A percentile compares a stretch with the other conserved stretches of the same genome.
phyloP scores from a whole-genome alignment of 2,113 vertebrate genomes.

The Hippocampus zosterae region DNA sequence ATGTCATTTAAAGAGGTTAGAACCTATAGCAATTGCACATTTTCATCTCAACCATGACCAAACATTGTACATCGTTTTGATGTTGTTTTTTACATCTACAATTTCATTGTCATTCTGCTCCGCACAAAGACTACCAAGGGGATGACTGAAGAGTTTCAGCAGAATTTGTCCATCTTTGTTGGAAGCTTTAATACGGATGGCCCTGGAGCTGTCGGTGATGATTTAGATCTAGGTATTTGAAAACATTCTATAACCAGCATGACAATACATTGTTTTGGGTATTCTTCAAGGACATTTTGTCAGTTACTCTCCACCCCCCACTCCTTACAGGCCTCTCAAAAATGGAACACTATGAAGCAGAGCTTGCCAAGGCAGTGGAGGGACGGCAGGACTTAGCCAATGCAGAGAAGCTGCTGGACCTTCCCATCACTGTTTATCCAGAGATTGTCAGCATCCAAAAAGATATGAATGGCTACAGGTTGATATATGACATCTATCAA shows the following conservation, averaged over 20 bases:
- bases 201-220: constrained; percentile 83
- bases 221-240: constrained; percentile 85
- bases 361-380: constrained; percentile 73
- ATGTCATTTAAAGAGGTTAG: constrained; percentile 81
- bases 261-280: neutral
- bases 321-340: constrained; percentile 74
- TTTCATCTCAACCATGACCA: neutral
- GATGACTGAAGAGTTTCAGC: constrained; percentile 71
- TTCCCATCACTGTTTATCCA: constrained; percentile 78
- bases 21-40: neutral
- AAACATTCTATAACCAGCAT: neutral
- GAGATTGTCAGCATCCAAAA: constrained; percentile 78
- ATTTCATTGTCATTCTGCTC: neutral
- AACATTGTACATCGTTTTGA: neutral
- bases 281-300: neutral
- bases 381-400: constrained; percentile 74
- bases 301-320: neutral
- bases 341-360: constrained; percentile 74
- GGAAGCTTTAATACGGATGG: constrained; percentile 77
- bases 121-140: constrained; percentile 76
- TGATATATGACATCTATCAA: constrained; percentile 81
- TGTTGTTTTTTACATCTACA: neutral
- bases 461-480: constrained; percentile 77
- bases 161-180: constrained; percentile 74
- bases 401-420: constrained; percentile 85